Base-by-base conservation (phyloP, 2,797 vertebrate genomes). In the Heliangelus exortis region DNA sequence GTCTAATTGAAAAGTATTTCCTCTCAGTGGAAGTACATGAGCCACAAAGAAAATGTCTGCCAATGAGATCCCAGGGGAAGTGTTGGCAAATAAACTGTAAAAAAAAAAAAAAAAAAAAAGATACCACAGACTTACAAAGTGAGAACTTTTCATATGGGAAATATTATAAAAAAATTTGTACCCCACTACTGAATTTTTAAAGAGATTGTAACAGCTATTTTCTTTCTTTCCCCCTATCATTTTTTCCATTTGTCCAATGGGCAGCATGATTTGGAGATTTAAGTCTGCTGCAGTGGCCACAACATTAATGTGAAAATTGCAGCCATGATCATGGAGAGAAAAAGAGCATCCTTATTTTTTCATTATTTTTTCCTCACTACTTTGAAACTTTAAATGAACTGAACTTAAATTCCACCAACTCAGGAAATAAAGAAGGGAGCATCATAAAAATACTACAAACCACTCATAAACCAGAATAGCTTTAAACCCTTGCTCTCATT, bases 1-100 rank as follows among this genome's bases (percentile, higher is more conserved):
- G 89, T 36, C 78, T 96, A 96, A 96, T 93, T 94, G 94, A 96
- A 95, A 94, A 96, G 95, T 94, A 88, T 90, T 93, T 95, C 90
- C 82, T 96, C 89, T 85, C 79, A 54, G 54, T 94, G 87, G 68
- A 91, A 90, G 87, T 95, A 93, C 90, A 87, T 81, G 87, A 95
- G 92, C 90, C 93, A 93, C 95, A 96, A 85, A 96, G 87, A 96
- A 96, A 87, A 93, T 92, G 87, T 94, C 94, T 95, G 93, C 89
- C 93, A 93, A 91, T 85, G 72, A 88, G 72, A 94, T 77, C 95
- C 84, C 94, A 72, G 61, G 86, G 84, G 92, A 90, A 62, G 58
- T 53, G 82, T 74, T 85, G 90, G 89, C 90, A 96, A 94, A 96
- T 92, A 95, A 94, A 93, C 61, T 89, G 76, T 43, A 93, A 90